Evolutionary conservation across 2,888 invertebrate species (phyloP).

Genomic region (Cistogaster globosa): DNA sequence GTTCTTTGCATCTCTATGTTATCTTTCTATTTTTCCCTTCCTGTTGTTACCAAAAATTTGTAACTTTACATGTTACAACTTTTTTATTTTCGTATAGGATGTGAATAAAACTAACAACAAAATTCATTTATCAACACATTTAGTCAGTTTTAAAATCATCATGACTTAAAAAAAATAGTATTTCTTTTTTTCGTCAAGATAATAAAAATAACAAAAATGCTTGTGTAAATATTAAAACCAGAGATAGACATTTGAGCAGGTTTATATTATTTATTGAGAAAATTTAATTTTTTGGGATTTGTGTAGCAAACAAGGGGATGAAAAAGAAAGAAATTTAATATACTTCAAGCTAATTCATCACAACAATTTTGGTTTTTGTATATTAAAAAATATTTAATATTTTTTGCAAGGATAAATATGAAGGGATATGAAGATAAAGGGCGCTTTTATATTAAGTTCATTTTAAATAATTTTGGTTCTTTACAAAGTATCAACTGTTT

Average conservation of each 20-base stretch:
- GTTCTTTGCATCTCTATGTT: constrained; percentile 3
- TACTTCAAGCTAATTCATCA: no score
- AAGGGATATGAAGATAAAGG: no score
- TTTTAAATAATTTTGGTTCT: no score
- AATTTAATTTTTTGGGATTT: no score
- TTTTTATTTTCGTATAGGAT: background rate
- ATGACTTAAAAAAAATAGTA: constrained; percentile 17
- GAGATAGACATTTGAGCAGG: background rate
- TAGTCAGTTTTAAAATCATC: constrained; percentile 52
- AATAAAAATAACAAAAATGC: constrained; percentile 30
- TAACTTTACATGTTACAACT: constrained; percentile 15
- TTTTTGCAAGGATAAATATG: no score
- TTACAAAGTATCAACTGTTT: no score
- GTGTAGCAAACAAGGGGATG: no score
- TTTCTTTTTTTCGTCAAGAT: background rate
- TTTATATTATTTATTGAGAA: no score
- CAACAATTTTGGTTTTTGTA: no score
- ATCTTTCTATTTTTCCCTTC: background rate
- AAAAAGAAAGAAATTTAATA: no score
- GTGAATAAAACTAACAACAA: constrained; percentile 8
- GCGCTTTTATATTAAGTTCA: no score
- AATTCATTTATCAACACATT: constrained; percentile 64
- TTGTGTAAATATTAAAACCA: background rate
- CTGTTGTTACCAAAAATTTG: constrained; percentile 29
- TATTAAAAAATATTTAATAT: no score